These are phyloP conservation scores for Scolopax mira DNA, from an alignment of 2,113 vertebrate genomes.

Conservation along the genomic window DNA sequence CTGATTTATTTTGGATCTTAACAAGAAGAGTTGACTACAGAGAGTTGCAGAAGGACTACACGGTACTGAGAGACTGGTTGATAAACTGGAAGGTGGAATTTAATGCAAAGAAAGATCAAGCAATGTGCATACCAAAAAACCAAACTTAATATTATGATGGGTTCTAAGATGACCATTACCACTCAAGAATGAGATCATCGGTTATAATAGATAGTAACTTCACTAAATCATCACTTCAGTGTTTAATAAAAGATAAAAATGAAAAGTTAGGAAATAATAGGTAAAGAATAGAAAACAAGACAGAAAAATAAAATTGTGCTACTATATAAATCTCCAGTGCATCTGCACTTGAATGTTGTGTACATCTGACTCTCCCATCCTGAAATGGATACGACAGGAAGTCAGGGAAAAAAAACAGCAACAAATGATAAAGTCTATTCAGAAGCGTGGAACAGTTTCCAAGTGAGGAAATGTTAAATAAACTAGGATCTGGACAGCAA, in stretches of 20 bases:
- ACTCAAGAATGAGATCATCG: background rate
- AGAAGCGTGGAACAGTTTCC: background rate
- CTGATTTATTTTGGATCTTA: background rate
- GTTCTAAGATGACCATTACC: background rate
- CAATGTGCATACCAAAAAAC: background rate
- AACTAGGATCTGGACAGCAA: background rate
- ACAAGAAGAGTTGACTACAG: background rate
- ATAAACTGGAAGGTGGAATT: background rate
- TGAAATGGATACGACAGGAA: background rate
- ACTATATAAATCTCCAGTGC: background rate
- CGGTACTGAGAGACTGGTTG: background rate
- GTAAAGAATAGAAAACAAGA: background rate
- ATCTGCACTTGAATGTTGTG: background rate
- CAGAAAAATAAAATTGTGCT: background rate
- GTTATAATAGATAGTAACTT: background rate
- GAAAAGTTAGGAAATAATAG: background rate
- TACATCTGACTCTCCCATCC: background rate
- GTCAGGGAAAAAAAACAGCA: background rate
- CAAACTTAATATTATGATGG: background rate
- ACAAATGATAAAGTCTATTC: background rate
- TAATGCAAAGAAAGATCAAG: background rate
- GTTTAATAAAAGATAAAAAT: background rate
- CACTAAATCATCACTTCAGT: background rate
- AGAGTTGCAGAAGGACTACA: background rate
- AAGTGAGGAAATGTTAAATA: background rate